Percentiles rank a stretch among this genome's conserved stretches.
Evolutionary conservation across 1,140 invertebrate genomes (phyloP).

Genomic region (Triops longicaudatus): DNA sequence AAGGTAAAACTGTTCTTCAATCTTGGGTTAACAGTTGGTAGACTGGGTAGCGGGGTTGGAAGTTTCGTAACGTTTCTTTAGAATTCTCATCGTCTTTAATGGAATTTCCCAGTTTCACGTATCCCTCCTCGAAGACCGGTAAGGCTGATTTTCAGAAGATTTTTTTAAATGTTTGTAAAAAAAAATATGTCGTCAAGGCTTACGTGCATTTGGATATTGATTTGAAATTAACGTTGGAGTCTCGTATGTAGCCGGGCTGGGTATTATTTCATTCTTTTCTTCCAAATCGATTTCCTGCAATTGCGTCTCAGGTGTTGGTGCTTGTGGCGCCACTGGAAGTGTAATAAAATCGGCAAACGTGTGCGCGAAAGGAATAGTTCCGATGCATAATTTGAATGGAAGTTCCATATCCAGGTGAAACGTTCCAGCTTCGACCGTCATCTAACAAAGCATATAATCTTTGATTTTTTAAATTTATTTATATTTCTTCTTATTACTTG

Average conservation of each 20-base stretch:
- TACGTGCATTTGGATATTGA: background rate
- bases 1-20: background rate
- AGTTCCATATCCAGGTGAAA: conserved; percentile 3
- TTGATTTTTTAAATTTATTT: background rate
- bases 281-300: conserved; percentile 7
- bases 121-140: background rate
- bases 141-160: background rate
- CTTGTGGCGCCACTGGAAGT: background rate
- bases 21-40: background rate
- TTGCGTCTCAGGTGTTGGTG: background rate
- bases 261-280: background rate
- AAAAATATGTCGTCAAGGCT: background rate
- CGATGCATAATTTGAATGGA: background rate
- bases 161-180: background rate
- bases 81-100: background rate
- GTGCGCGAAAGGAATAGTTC: background rate
- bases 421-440: background rate
- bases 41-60: background rate
- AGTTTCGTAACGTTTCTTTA: background rate
- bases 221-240: background rate
- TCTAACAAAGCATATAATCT: background rate
- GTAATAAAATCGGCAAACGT: background rate
- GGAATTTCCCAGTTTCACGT: background rate
- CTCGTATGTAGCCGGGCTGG: background rate
- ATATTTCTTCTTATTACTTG: background rate